Conservation (phyloP, 92 coral and sea anemone species). For the Paragorgia papillata region DNA sequence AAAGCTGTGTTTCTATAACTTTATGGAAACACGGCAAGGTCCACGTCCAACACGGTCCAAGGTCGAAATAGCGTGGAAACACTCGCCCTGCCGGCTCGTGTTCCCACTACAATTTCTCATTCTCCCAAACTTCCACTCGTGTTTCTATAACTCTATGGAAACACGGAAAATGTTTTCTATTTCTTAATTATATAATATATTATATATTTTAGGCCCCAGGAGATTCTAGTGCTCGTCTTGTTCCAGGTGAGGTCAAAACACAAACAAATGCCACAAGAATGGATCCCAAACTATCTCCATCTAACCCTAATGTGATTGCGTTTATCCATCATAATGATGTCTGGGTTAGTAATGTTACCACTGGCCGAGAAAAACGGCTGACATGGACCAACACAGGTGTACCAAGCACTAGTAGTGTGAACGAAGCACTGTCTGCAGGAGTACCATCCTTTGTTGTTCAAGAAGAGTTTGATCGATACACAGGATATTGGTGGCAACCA, state of each 20-base stretch:
- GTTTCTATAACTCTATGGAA: too few relatives aligned
- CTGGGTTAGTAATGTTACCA: slow-evolving; percentile 79
- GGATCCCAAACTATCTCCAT: slow-evolving; percentile 97
- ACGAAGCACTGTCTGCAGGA: slow-evolving; percentile 92
- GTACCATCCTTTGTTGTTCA: slow-evolving; percentile 97
- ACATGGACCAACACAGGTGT: slow-evolving; percentile 87
- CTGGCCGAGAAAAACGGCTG: slow-evolving; percentile 79
- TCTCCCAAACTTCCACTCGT: too few relatives aligned
- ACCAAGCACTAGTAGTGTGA: slow-evolving; percentile 59
- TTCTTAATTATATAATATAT: too few relatives aligned
- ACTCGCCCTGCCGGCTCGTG: too few relatives aligned
- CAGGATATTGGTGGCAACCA: slow-evolving; percentile 99
- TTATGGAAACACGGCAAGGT: too few relatives aligned
- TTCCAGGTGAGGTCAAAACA: slow-evolving; percentile 84
- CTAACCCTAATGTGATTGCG: slow-evolving; percentile 85
- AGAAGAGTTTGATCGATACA: slow-evolving; percentile 96
- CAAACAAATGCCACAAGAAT: slow-evolving; percentile 81
- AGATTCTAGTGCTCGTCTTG: slow-evolving; percentile 31
- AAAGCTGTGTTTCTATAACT: too few relatives aligned
- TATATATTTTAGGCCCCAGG: slow-evolving; percentile 35
- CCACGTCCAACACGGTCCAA: too few relatives aligned
- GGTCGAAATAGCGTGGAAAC: too few relatives aligned
- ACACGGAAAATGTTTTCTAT: too few relatives aligned
- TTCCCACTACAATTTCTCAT: too few relatives aligned
- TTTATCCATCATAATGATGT: slow-evolving; percentile 94